phyloP scores from a whole-genome alignment of 2,888 invertebrate genomes.

The Eupsilia transversa region DNA sequence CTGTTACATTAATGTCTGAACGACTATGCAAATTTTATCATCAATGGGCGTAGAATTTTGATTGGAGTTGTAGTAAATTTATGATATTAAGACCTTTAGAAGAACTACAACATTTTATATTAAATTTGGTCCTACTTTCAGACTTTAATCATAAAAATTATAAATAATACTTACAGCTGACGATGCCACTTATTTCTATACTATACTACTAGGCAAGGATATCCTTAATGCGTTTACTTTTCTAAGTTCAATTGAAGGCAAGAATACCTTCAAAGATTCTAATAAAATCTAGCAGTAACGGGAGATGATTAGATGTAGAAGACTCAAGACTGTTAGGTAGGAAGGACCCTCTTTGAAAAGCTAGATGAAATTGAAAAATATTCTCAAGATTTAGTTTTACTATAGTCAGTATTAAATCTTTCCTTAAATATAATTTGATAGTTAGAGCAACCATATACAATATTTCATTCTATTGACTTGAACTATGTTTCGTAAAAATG shows the following conservation, averaged over 20 bases:
- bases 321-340: constrained; percentile 18
- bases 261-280: background rate
- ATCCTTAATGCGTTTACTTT: background rate
- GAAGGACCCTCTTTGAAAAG: constrained; percentile 14
- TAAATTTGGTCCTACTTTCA: constrained; percentile 3
- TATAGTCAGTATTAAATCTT: background rate
- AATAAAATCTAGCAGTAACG: background rate
- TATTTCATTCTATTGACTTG: too few relatives aligned
- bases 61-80: constrained; percentile 35
- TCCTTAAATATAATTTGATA: too few relatives aligned
- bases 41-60: constrained; percentile 40
- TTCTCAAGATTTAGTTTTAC: background rate
- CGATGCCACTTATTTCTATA: background rate
- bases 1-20: constrained; percentile 54
- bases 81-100: background rate
- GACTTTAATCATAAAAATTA: background rate
- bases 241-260: constrained; percentile 9
- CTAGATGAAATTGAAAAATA: constrained; percentile 15
- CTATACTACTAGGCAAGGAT: too few relatives aligned
- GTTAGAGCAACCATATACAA: too few relatives aligned
- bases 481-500: too few relatives aligned
- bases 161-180: background rate
- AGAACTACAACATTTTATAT: constrained; percentile 10
- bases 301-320: constrained; percentile 20
- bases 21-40: constrained; percentile 59